Base-by-base conservation (phyloP, 2,113 vertebrate genomes). In the Grammomys dolichurus region DNA sequence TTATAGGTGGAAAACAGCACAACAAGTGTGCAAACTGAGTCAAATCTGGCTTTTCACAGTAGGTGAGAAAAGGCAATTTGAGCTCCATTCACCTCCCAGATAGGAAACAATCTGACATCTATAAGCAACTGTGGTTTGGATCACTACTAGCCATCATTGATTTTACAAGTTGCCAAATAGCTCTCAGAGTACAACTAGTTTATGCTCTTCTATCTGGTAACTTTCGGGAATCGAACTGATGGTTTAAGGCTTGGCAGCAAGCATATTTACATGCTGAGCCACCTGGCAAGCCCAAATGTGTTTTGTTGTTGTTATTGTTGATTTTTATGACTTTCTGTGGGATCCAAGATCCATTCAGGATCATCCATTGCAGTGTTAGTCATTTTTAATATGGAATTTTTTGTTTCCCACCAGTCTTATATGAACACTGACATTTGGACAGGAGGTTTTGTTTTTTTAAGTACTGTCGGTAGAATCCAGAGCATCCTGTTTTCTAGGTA, bases 71-170 rank as follows among this genome's bases (percentile, higher is more conserved):
- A 94, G 56, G 43, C 48, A 4, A 31, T 46, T 78, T 54, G 85
- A 36, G 6, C 9, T 81, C 87, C 75, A 88, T 12, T 7, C 4
- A 20, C 94, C 24, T 75, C 77, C 82, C 40, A 36, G 40, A 70
- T 13, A 82, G 85, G 33, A 87, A 33, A 91, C 33, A 77, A 90
- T 58, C 67, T 89, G 43, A 94, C n/a, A 20, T 70, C 33, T 73
- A 56, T 36, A 90, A 91, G 87, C 7, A 91, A 11, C 9, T 65
- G 17, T 51, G 60, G 89, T 93, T 95, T 87, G 58, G n/a, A 87
- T 87, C 48, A 33, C 7, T 96, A 51, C 89, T 73, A 73, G 54
- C 77, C 72, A 87, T 54, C 24, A 87, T 40, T 26, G 5, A 87
- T 80, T 75, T 92, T 87, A 5, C 90, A 60, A 54, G 26, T 60